Percentiles rank a stretch among this genome's conserved stretches.
phyloP scores from a whole-genome alignment of 64 coral and sea anemone species.

The Stichodactyla mertensii region DNA sequence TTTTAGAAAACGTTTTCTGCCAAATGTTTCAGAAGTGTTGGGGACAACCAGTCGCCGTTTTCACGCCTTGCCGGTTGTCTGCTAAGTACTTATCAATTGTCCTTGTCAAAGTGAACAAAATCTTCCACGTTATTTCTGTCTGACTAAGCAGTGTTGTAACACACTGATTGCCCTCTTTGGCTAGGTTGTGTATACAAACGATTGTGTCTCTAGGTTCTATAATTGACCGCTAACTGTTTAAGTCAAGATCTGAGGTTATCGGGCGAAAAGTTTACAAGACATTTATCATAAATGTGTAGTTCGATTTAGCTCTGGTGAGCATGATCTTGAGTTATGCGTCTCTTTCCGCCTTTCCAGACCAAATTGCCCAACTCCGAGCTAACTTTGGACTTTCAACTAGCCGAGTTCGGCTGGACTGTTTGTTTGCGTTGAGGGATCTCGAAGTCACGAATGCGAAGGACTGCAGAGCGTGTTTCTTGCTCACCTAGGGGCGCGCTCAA shows the following conservation, averaged over 20 bases:
- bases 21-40: not conserved
- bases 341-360: not conserved
- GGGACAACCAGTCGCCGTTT: not conserved
- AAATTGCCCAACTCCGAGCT: not conserved
- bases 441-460: not conserved
- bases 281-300: not conserved
- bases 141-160: not conserved
- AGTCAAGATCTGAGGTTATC: slow-evolving; percentile 22
- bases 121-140: not conserved
- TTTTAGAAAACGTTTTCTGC: not conserved
- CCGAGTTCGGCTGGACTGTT: not conserved
- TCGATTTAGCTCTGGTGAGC: not conserved
- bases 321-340: not conserved
- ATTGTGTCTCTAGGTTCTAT: slow-evolving; percentile 7
- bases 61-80: not conserved
- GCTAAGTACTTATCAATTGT: not conserved
- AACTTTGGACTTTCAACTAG: not conserved
- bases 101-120: not conserved
- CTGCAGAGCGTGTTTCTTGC: not conserved
- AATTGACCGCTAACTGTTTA: slow-evolving; percentile 26
- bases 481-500: not conserved
- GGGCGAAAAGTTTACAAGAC: slow-evolving; percentile 15
- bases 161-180: slow-evolving; percentile 5
- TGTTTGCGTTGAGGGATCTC: not conserved
- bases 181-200: slow-evolving; percentile 12